These are phyloP conservation scores for Lycocorax pyrrhopterus DNA, from an alignment of 2,113 vertebrate species.

Conservation along the genomic window DNA sequence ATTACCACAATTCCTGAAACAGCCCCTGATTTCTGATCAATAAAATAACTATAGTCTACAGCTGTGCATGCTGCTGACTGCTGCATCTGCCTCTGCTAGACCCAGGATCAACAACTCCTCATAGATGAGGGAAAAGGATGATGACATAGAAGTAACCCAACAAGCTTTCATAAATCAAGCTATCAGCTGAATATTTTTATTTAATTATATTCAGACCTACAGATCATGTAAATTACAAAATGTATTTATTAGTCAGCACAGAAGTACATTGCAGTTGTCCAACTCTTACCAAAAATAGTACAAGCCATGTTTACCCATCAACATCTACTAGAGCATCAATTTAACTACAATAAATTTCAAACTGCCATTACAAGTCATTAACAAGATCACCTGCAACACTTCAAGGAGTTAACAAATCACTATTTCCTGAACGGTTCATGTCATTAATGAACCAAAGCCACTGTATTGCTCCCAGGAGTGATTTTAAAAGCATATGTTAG, in stretches of 20 bases:
- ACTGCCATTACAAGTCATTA: background rate
- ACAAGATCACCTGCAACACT: background rate
- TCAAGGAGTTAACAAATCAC: background rate
- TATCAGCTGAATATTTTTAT: background rate
- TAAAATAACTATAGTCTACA: background rate
- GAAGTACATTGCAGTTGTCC: background rate
- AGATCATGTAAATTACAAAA: background rate
- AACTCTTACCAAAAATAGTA: background rate
- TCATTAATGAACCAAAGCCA: background rate
- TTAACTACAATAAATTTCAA: background rate
- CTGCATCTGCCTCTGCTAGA: background rate
- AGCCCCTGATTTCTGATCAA: background rate
- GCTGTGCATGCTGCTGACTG: background rate
- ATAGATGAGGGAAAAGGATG: background rate
- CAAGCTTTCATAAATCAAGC: background rate
- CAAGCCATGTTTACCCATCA: background rate
- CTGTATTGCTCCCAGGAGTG: background rate
- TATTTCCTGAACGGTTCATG: background rate
- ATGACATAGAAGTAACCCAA: background rate
- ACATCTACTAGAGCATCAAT: background rate
- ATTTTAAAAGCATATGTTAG: background rate
- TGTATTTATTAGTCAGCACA: background rate
- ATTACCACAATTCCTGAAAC: background rate
- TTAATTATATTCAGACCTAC: background rate
- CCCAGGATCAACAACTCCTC: background rate